Conservation (phyloP, 2,797 vertebrate genomes). For the Molossus alvarezi region DNA sequence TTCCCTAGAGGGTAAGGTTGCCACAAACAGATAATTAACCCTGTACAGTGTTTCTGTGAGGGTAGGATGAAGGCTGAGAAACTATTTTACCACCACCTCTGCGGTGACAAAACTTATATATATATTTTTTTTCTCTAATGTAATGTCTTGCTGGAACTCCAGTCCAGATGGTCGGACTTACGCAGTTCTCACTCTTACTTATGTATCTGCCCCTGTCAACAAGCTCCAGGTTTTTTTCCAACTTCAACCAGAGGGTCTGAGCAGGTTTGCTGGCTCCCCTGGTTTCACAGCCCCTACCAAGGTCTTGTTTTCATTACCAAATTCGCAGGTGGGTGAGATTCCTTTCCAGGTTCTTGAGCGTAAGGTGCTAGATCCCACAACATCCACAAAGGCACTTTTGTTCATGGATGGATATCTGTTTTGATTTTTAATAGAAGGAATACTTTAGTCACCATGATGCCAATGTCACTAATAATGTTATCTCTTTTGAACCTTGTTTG, state of each 20-base stretch:
- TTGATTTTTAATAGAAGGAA: background rate
- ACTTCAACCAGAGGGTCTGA: background rate
- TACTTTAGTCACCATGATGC: background rate
- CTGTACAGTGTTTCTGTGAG: background rate
- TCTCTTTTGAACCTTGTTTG: background rate
- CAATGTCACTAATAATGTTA: background rate
- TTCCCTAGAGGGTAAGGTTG: background rate
- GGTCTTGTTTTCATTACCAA: background rate
- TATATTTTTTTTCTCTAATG: background rate
- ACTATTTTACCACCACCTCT: background rate
- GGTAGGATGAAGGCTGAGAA: background rate
- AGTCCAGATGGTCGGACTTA: background rate
- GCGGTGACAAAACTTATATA: background rate
- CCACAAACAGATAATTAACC: background rate
- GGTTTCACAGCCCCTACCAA: background rate
- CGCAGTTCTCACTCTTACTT: background rate
- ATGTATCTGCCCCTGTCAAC: background rate
- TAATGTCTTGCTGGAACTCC: background rate
- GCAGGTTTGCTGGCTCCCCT: background rate
- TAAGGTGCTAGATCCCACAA: background rate
- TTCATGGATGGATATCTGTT: background rate
- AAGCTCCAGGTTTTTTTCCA: background rate
- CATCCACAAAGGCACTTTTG: background rate
- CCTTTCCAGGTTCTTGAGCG: background rate
- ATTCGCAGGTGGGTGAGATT: background rate